Percentiles rank a stretch among this genome's conserved stretches.
Evolutionary conservation across 2,113 vertebrate species (phyloP).

Genomic region (Mystacornis crossleyi): DNA sequence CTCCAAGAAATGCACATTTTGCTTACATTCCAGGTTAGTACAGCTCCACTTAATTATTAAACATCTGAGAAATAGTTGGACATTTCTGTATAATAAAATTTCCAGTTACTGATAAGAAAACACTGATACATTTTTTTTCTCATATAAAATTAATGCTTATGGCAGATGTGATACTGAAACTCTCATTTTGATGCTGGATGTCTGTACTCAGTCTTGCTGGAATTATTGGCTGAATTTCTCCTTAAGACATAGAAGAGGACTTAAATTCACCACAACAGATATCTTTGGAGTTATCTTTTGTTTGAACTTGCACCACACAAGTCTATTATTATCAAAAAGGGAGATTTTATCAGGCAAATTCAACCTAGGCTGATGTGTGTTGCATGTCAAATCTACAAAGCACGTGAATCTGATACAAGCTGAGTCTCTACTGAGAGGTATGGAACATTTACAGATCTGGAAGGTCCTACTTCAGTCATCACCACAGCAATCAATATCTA

Average conservation of each 20-base stretch:
- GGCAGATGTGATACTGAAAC: neutral
- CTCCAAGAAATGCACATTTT: neutral
- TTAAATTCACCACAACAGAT: neutral
- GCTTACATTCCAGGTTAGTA: neutral
- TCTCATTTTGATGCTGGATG: neutral
- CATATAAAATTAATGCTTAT: neutral
- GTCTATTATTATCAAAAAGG: neutral
- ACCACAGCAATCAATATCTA: neutral
- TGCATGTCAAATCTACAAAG: neutral
- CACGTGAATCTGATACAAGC: neutral
- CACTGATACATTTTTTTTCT: neutral
- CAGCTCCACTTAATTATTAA: constrained; percentile 16
- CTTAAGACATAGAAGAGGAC: neutral
- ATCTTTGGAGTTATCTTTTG: neutral
- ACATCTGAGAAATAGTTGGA: neutral
- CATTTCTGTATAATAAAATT: neutral
- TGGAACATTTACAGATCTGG: neutral
- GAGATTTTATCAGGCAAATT: neutral
- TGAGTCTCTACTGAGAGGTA: neutral
- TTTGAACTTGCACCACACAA: neutral
- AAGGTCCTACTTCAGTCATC: neutral
- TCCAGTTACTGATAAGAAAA: neutral
- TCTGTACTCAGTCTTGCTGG: neutral
- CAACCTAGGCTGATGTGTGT: neutral
- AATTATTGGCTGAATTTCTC: neutral